phyloP scores from a whole-genome alignment of 2,797 vertebrate genomes.

The Apodemus agrarius region DNA sequence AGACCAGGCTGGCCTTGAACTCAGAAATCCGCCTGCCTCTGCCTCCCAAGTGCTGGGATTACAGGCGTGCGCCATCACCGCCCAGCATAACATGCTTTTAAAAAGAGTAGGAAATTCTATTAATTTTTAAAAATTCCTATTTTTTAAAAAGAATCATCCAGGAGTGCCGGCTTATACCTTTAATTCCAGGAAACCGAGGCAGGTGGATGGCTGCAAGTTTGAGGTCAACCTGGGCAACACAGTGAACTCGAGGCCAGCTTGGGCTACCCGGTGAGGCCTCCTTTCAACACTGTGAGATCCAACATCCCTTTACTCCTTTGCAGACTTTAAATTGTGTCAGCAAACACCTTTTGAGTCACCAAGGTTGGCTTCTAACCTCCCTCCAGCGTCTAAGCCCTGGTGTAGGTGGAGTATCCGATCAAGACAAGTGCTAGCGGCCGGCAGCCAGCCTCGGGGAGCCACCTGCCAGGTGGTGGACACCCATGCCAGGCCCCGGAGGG shows the following conservation, averaged over 20 bases:
- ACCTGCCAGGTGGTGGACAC: background rate
- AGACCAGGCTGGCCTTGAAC: no score
- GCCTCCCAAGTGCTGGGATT: no score
- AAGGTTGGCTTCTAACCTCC: background rate
- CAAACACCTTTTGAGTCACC: background rate
- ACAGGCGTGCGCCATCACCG: no score
- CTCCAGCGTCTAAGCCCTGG: background rate
- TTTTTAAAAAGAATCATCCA: background rate
- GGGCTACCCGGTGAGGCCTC: background rate
- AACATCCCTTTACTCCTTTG: background rate
- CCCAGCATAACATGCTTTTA: background rate
- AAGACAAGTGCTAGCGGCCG: background rate
- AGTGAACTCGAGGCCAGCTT: background rate
- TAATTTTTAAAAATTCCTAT: no score
- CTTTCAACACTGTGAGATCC: background rate
- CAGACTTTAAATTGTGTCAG: background rate
- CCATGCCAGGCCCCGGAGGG: slow-evolving; percentile 22
- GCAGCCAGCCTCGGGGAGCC: background rate
- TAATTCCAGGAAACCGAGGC: background rate
- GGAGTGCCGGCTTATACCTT: background rate
- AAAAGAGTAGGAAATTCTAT: no score
- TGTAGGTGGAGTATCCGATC: rapidly evolving
- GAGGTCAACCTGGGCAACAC: background rate
- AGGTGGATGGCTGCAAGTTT: background rate
- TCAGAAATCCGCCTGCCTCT: no score